Conservation (phyloP, 2,797 vertebrate genomes). For the Chelon labrosus region DNA sequence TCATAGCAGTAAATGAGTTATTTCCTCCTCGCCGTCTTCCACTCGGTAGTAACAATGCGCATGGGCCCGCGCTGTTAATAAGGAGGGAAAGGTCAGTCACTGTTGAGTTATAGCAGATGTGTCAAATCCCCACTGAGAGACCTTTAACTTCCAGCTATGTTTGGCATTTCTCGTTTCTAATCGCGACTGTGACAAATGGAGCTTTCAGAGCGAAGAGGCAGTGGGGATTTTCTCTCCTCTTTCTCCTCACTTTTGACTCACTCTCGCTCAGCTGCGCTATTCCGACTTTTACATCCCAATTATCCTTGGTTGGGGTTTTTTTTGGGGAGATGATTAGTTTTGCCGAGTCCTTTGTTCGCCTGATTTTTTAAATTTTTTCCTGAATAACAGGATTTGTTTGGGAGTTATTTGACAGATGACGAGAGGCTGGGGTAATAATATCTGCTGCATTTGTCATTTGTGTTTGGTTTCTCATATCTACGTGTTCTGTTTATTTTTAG, state of each 20-base stretch:
- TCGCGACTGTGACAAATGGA: constrained; percentile 86
- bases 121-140: constrained; percentile 88
- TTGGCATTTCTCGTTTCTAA: constrained; percentile 89
- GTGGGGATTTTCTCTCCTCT: constrained; percentile 70
- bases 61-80: constrained; percentile 81
- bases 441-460: no score
- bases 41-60: constrained; percentile 74
- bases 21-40: constrained; percentile 52
- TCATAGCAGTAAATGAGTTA: constrained; percentile 70
- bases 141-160: constrained; percentile 89
- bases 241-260: constrained; percentile 33
- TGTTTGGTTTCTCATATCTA: background rate
- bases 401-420: background rate
- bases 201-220: constrained; percentile 80
- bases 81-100: constrained; percentile 88
- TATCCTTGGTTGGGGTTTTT: background rate
- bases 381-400: background rate
- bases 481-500: constrained; percentile 68
- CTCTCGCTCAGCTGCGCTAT: constrained; percentile 5
- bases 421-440: background rate
- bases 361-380: background rate
- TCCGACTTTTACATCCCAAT: constrained; percentile 23
- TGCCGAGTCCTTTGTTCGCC: background rate
- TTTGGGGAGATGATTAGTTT: constrained; percentile 1
- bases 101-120: constrained; percentile 87